A percentile compares a stretch with the other conserved stretches of the same genome.
These are phyloP conservation scores for Polydrusus tereticollis DNA, from an alignment of 2,888 invertebrate genomes.

Conservation along the genomic window DNA sequence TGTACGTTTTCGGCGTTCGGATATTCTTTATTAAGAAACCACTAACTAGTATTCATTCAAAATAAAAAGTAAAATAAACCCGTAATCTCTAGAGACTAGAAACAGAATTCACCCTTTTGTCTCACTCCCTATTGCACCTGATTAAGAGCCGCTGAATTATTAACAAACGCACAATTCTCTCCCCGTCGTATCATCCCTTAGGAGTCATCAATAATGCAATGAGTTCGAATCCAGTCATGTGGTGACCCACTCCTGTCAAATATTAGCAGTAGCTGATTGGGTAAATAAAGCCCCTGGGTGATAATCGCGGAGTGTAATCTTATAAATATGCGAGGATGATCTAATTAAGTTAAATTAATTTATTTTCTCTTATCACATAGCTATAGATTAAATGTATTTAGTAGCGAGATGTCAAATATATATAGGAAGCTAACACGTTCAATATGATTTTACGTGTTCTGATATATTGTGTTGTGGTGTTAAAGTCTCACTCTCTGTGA, in stretches of 20 bases:
- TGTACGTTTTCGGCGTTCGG: neutral
- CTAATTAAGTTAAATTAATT: neutral
- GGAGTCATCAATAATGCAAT: conserved; percentile 49
- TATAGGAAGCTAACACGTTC: no score
- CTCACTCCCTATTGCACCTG: conserved; percentile 42
- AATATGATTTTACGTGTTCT: no score
- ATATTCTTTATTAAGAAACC: neutral
- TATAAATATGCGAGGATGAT: neutral
- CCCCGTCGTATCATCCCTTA: conserved; percentile 39
- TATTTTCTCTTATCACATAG: no score
- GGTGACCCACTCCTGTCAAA: conserved; percentile 50
- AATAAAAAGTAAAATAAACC: conserved; percentile 11
- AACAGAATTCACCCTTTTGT: conserved; percentile 30
- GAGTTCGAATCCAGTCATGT: conserved; percentile 42
- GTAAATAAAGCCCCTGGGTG: conserved; percentile 39
- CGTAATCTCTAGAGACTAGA: conserved; percentile 20
- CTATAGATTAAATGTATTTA: no score
- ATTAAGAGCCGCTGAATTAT: conserved; percentile 47
- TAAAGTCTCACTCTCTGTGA: no score
- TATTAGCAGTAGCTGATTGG: conserved; percentile 50
- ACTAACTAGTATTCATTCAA: neutral
- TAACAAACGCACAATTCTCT: conserved; percentile 45
- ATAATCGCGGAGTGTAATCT: neutral
- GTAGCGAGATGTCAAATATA: no score
- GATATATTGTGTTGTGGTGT: no score